Conservation (phyloP, 2,113 vertebrate genomes). For the Ctenomys sociabilis region DNA sequence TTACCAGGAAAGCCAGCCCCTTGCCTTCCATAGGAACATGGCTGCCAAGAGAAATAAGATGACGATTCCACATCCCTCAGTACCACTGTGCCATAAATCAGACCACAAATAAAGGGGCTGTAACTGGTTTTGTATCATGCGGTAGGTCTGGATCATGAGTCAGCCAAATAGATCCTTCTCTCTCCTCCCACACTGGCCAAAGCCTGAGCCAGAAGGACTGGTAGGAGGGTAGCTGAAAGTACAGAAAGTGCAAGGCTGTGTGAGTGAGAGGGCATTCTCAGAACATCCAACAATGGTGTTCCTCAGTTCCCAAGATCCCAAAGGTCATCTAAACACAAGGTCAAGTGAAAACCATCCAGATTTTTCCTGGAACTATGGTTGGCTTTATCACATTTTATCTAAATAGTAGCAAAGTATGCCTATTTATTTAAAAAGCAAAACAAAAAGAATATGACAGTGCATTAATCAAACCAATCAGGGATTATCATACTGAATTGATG, state of each 20-base stretch:
- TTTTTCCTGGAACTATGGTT: conserved; percentile 17
- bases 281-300: conserved; percentile 55
- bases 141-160: conserved; percentile 73
- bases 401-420: not conserved
- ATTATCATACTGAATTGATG: not conserved
- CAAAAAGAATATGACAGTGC: not conserved
- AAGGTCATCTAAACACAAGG: not conserved
- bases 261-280: conserved; percentile 57
- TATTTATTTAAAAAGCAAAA: not conserved
- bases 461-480: not conserved
- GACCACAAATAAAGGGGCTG: conserved; percentile 56
- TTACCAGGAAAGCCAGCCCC: conserved; percentile 21
- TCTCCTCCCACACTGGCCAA: conserved; percentile 75
- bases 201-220: conserved; percentile 62
- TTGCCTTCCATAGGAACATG: conserved; percentile 74
- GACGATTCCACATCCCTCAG: conserved; percentile 19
- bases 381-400: conserved; percentile 30
- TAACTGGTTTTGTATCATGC: conserved; percentile 58
- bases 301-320: conserved; percentile 13
- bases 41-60: conserved; percentile 69
- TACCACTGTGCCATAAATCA: conserved; percentile 40
- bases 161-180: conserved; percentile 73
- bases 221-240: conserved; percentile 53
- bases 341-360: conserved; percentile 9
- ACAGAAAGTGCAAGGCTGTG: conserved; percentile 43